Evolutionary conservation across 2,113 vertebrate genomes (phyloP).

Genomic region (Clarias batrachus): DNA sequence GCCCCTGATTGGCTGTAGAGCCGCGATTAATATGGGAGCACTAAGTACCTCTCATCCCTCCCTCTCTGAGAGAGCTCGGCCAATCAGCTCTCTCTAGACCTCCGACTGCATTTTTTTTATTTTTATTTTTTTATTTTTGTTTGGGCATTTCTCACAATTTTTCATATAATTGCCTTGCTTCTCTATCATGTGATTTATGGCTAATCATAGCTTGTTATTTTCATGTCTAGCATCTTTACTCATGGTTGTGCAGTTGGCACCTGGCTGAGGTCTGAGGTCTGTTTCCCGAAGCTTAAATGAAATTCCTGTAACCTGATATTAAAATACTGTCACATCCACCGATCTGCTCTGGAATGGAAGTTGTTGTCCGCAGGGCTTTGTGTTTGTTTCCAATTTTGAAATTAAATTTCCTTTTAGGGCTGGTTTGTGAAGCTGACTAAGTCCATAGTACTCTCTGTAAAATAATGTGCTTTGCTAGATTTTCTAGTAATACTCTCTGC

Average conservation of each 20-base stretch:
- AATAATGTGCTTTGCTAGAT: slow-evolving; percentile 34
- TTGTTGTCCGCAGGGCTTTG: slow-evolving; percentile 30
- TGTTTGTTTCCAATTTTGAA: slow-evolving; percentile 33
- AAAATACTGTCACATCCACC: slow-evolving; percentile 42
- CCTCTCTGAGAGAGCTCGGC: too few species aligned
- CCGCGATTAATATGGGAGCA: too few species aligned
- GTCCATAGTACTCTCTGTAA: slow-evolving; percentile 37
- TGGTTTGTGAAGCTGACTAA: slow-evolving; percentile 42
- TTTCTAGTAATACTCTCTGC: neutral
- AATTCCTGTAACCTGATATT: slow-evolving; percentile 41
- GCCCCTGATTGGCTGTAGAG: too few species aligned
- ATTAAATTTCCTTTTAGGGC: slow-evolving; percentile 40
- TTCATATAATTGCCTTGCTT: neutral
- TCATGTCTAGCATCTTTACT: slow-evolving; percentile 7
- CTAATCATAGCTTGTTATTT: slow-evolving; percentile 1
- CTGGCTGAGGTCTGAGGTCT: neutral
- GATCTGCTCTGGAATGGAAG: slow-evolving; percentile 23
- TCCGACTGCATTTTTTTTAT: too few species aligned
- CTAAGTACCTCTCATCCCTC: too few species aligned
- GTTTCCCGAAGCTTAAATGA: slow-evolving; percentile 39
- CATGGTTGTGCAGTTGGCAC: neutral
- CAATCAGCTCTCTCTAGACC: too few species aligned
- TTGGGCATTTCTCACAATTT: neutral
- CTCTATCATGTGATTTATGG: slow-evolving; percentile 5
- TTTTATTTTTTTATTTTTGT: neutral